phyloP scores from a whole-genome alignment of 2,888 invertebrate species.

The Troides helena region DNA sequence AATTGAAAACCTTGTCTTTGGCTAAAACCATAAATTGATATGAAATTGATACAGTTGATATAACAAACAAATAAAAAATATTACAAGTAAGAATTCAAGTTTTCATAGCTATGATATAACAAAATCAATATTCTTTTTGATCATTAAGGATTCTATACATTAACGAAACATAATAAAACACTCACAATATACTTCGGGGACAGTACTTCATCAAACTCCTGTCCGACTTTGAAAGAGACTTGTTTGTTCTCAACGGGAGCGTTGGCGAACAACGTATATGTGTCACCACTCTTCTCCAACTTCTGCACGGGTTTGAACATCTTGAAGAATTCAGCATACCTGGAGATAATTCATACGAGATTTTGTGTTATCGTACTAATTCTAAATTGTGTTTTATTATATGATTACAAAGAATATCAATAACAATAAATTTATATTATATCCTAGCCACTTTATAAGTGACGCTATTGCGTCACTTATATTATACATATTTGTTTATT shows the following conservation, averaged over 20 bases:
- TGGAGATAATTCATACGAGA: neutral
- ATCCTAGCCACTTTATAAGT: too few species aligned
- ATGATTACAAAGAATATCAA: too few species aligned
- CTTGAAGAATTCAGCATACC: constrained; percentile 14
- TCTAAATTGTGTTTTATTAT: too few species aligned
- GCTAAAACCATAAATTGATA: neutral
- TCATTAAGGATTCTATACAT: neutral
- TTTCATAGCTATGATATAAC: too few species aligned
- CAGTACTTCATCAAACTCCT: constrained; percentile 36
- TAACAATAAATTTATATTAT: too few species aligned
- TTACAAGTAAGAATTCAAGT: neutral
- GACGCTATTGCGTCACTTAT: too few species aligned
- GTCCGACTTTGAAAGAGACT: constrained; percentile 44
- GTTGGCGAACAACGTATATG: constrained; percentile 37
- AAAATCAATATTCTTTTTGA: too few species aligned
- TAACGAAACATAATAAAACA: neutral
- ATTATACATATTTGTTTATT: too few species aligned
- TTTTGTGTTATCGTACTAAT: neutral
- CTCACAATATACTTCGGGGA: constrained; percentile 9
- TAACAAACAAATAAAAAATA: neutral
- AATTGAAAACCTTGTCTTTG: neutral
- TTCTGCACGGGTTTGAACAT: constrained; percentile 38
- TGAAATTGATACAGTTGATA: neutral
- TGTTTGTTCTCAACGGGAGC: constrained; percentile 33
- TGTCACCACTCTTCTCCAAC: constrained; percentile 43